Conservation (phyloP, 2,888 invertebrate species). For the Protula sp. region DNA sequence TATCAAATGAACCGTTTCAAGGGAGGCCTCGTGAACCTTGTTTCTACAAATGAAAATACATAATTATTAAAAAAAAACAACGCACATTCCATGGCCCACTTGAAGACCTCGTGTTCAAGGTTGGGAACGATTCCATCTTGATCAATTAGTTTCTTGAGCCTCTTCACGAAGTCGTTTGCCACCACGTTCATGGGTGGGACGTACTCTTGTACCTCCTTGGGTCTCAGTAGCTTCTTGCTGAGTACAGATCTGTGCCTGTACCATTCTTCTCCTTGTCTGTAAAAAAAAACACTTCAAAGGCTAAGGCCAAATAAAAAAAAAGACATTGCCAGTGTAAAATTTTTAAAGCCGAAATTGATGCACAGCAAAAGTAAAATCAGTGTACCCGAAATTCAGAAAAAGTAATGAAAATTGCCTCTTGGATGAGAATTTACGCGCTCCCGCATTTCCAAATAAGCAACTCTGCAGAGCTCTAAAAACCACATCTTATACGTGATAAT, state of each 20-base stretch:
- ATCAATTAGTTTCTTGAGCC: conserved; percentile 25
- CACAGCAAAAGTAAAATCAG: neutral
- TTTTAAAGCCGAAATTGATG: neutral
- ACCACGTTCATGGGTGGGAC: conserved; percentile 41
- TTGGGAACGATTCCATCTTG: conserved; percentile 31
- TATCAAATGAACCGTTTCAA: too few species aligned
- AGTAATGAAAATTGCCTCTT: too few species aligned
- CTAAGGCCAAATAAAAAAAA: conserved; percentile 1
- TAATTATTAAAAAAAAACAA: neutral
- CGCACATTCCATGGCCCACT: conserved; percentile 54
- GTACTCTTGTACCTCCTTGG: conserved; percentile 41
- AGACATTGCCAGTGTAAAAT: too few species aligned
- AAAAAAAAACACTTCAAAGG: too few species aligned
- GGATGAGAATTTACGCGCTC: too few species aligned
- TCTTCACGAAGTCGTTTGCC: conserved; percentile 40
- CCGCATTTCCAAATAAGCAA: too few species aligned
- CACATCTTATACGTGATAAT: too few species aligned
- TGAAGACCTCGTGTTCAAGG: conserved; percentile 48
- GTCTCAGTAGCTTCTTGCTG: conserved; percentile 46
- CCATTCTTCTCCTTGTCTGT: conserved; percentile 53
- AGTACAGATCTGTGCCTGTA: conserved; percentile 42
- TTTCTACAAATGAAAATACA: too few species aligned
- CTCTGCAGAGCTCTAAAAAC: too few species aligned
- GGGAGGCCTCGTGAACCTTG: too few species aligned
- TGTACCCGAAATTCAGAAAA: neutral